These are phyloP conservation scores for Sardinella longiceps DNA, from an alignment of 2,797 vertebrate species.

Conservation along the genomic window DNA sequence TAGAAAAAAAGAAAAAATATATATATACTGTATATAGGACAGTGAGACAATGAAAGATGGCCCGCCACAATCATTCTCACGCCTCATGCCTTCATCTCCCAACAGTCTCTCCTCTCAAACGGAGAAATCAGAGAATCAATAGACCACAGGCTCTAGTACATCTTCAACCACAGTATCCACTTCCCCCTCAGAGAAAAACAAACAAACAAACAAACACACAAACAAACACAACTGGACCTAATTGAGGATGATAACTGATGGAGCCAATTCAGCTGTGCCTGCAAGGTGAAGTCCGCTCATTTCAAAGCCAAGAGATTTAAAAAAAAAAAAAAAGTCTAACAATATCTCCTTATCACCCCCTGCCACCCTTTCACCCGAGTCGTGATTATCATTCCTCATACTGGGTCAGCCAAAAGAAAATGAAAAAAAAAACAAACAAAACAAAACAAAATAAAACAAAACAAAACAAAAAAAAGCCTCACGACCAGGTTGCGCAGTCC, in stretches of 20 bases:
- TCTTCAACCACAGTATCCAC: too few relatives aligned
- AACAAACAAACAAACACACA: too few relatives aligned
- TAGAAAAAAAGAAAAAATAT: not conserved
- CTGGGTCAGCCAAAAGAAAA: too few relatives aligned
- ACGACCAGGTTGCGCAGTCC: not conserved
- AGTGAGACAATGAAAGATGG: slow-evolving; percentile 32
- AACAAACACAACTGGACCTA: not conserved
- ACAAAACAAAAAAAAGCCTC: not conserved
- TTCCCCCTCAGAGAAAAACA: slow-evolving; percentile 40
- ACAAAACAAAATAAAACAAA: too few relatives aligned
- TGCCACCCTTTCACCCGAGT: not conserved
- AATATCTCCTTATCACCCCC: too few relatives aligned
- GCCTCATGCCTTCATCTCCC: slow-evolving; percentile 33
- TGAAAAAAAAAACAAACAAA: too few relatives aligned
- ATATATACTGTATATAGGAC: not conserved
- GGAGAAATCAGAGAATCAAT: slow-evolving; percentile 42
- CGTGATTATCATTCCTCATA: not conserved
- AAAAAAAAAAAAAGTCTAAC: not conserved
- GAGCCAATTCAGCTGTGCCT: not conserved
- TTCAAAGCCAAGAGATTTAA: not conserved
- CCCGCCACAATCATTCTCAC: slow-evolving; percentile 38
- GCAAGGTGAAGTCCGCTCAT: not conserved
- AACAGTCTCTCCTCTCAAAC: slow-evolving; percentile 33
- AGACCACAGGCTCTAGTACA: not conserved
- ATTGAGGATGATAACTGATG: slow-evolving; percentile 41